Conservation (phyloP, 1,140 invertebrate species). For the Centruroides vittatus region DNA sequence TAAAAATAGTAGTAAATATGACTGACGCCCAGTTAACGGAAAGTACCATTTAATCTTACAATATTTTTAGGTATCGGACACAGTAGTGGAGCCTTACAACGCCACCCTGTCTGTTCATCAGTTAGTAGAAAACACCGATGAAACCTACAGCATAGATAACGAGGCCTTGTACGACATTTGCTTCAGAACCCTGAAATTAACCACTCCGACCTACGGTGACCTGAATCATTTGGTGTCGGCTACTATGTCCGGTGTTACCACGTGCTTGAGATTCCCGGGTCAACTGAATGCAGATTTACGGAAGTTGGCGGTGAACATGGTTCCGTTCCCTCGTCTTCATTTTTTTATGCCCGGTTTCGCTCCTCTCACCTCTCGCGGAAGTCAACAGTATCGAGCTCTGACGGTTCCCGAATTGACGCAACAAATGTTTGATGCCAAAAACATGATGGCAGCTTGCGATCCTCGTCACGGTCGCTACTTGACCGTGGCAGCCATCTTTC, state of each 20-base stretch:
- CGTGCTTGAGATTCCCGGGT: too few relatives aligned
- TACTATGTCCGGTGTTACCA: too few relatives aligned
- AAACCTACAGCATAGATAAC: slow-evolving; percentile 68
- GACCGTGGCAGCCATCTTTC: too few relatives aligned
- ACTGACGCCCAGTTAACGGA: too few relatives aligned
- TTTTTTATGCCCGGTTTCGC: slow-evolving; percentile 30
- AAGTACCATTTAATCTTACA: too few relatives aligned
- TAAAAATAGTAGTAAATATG: too few relatives aligned
- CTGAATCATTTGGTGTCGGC: slow-evolving; percentile 5
- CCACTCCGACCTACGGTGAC: slow-evolving; percentile 41
- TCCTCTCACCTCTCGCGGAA: slow-evolving; percentile 36
- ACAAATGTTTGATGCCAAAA: background rate
- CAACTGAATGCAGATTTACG: slow-evolving; percentile 58
- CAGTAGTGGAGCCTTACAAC: slow-evolving; percentile 81
- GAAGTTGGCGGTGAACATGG: slow-evolving; percentile 96
- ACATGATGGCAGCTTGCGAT: too few relatives aligned
- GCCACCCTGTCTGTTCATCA: slow-evolving; percentile 50
- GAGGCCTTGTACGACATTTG: too few relatives aligned
- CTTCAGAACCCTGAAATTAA: slow-evolving; percentile 39
- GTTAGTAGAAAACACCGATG: slow-evolving; percentile 58
- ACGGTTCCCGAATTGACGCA: slow-evolving; percentile 78
- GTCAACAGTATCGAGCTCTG: slow-evolving; percentile 50
- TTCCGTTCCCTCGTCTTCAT: slow-evolving; percentile 73
- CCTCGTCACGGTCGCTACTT: too few relatives aligned
- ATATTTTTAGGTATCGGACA: slow-evolving; percentile 52